phyloP scores from a whole-genome alignment of 2,888 invertebrate genomes.

The Platycheirus albimanus region DNA sequence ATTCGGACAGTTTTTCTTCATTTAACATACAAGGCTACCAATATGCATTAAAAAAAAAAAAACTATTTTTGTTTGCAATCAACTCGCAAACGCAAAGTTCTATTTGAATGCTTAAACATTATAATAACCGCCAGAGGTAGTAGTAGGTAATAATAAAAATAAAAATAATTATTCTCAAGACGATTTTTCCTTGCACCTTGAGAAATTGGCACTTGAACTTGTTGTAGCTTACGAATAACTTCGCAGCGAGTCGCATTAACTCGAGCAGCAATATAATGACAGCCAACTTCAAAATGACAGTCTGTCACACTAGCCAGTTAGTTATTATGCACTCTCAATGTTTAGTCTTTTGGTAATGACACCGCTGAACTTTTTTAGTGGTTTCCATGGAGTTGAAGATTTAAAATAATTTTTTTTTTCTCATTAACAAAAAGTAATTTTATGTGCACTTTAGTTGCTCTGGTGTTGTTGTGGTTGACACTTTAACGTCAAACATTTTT shows the following conservation, averaged over 20 bases:
- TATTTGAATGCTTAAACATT: conserved; percentile 26
- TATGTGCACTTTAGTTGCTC: conserved; percentile 38
- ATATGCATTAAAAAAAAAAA: conserved; percentile 45
- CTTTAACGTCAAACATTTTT: conserved; percentile 19
- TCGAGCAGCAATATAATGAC: conserved; percentile 36
- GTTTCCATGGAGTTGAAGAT: conserved; percentile 25
- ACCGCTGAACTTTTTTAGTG: conserved; percentile 56
- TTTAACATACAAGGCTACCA: conserved; percentile 47
- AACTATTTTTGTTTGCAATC: neutral
- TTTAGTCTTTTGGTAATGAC: conserved; percentile 57
- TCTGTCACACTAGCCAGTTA: conserved; percentile 14
- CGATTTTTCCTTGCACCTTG: conserved; percentile 67
- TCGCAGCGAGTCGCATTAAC: conserved; percentile 2
- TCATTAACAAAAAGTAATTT: neutral
- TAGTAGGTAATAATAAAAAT: conserved; percentile 1
- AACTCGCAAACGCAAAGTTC: conserved; percentile 1
- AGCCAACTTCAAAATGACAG: conserved; percentile 23
- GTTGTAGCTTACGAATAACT: neutral
- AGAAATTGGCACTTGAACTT: conserved; percentile 70
- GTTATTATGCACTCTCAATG: conserved; percentile 7
- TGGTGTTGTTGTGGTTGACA: conserved; percentile 40
- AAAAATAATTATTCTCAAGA: conserved; percentile 66
- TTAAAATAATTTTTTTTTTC: conserved; percentile 10
- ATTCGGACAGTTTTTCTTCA: conserved; percentile 50
- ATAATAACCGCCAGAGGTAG: neutral